A percentile compares a stretch with the other conserved stretches of the same genome.
phyloP scores from a whole-genome alignment of 2,888 invertebrate species.

The Sepiola atlantica region DNA sequence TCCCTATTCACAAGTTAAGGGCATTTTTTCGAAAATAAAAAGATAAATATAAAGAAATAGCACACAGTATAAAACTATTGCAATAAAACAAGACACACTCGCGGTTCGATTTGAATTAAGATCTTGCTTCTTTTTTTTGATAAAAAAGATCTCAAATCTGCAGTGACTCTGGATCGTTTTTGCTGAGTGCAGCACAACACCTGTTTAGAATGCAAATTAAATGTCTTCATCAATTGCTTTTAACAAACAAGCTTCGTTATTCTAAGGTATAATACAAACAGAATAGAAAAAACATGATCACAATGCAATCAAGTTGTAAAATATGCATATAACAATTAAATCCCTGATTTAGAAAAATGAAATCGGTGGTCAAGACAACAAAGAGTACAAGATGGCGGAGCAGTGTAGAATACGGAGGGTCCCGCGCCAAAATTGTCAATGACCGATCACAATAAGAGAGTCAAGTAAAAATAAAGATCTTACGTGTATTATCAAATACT shows the following conservation, averaged over 20 bases:
- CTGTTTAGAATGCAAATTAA: neutral
- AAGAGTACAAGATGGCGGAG: conserved; percentile 48
- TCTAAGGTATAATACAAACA: neutral
- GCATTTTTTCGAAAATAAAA: conserved; percentile 20
- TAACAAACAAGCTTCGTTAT: neutral
- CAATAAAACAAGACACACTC: neutral
- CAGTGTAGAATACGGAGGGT: neutral
- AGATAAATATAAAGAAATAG: neutral
- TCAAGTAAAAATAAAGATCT: neutral
- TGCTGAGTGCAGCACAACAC: neutral
- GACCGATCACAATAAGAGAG: neutral
- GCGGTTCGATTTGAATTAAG: neutral
- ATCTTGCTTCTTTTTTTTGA: neutral
- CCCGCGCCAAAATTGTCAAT: neutral
- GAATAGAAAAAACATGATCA: neutral
- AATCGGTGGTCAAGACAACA: conserved; percentile 39
- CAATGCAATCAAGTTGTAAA: neutral
- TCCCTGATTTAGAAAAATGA: neutral
- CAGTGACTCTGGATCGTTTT: neutral
- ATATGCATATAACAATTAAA: neutral
- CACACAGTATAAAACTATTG: neutral
- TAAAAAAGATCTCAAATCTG: neutral
- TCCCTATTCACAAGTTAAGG: conserved; percentile 68
- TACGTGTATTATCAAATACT: conserved; percentile 24
- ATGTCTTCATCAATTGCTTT: neutral